phyloP scores from a whole-genome alignment of 2,888 invertebrate species.

The Lysandra coridon region DNA sequence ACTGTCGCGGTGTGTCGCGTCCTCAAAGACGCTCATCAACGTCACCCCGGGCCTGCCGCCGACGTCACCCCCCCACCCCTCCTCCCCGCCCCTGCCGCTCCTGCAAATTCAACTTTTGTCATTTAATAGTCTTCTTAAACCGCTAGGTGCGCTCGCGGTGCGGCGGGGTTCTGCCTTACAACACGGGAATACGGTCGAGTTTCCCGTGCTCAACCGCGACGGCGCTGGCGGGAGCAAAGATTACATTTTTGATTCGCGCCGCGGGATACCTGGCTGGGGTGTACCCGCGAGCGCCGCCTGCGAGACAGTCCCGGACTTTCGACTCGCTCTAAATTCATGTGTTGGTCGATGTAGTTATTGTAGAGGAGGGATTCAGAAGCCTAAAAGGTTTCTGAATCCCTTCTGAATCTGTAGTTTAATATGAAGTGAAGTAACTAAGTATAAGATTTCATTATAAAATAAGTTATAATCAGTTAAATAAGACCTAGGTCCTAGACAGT shows the following conservation, averaged over 20 bases:
- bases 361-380: no score
- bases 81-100: not conserved
- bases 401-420: no score
- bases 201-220: not conserved
- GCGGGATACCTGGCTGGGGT: slow-evolving; percentile 37
- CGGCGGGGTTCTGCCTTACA: not conserved
- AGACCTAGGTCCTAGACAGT: no score
- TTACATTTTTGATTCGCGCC: slow-evolving; percentile 40
- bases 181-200: not conserved
- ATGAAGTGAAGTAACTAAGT: no score
- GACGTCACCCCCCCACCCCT: not conserved
- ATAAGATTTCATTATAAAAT: not conserved
- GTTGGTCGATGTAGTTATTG: no score
- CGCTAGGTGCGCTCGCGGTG: slow-evolving; percentile 4
- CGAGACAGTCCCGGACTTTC: slow-evolving; percentile 19
- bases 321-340: not conserved
- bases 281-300: slow-evolving; percentile 19
- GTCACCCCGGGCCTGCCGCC: slow-evolving; percentile 8
- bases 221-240: slow-evolving; percentile 32
- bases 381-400: no score
- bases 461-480: not conserved
- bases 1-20: not conserved
- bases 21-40: slow-evolving; percentile 23
- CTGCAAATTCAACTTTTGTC: slow-evolving; percentile 29
- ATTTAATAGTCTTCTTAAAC: slow-evolving; percentile 28